A percentile compares a stretch with the other conserved stretches of the same genome.
These are phyloP conservation scores for Porites evermanni DNA, from an alignment of 92 coral and sea anemone species.

Conservation along the genomic window DNA sequence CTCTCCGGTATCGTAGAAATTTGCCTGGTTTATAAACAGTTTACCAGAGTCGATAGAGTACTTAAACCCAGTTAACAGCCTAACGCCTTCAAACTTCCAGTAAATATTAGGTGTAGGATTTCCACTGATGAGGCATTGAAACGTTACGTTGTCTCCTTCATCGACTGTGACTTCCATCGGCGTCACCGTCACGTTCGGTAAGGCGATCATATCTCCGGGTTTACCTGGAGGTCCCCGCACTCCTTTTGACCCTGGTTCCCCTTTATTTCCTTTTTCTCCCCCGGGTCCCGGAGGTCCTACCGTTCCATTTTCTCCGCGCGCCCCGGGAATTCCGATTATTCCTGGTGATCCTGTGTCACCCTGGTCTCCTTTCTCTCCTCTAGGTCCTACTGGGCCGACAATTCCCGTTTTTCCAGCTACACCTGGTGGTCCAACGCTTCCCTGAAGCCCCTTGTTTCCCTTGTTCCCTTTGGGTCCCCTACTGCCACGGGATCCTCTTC, in stretches of 20 bases:
- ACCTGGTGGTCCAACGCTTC: conserved; percentile 5
- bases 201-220: conserved; percentile 3
- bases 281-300: conserved; percentile 17
- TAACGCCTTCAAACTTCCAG: conserved; percentile 16
- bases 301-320: not conserved
- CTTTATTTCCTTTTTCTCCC: conserved; percentile 21
- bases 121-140: conserved; percentile 28
- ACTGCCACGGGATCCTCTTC: conserved; percentile 21
- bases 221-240: conserved; percentile 18
- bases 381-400: conserved; percentile 14
- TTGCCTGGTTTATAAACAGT: not conserved
- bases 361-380: not conserved
- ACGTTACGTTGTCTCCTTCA: conserved; percentile 18
- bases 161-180: not conserved
- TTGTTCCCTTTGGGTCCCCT: conserved; percentile 24
- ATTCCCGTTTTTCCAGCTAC: conserved; percentile 10
- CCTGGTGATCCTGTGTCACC: conserved; percentile 5
- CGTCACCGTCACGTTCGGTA: not conserved
- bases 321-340: conserved; percentile 1
- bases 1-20: conserved; percentile 19
- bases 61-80: conserved; percentile 1
- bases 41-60: not conserved
- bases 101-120: conserved; percentile 2
- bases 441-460: conserved; percentile 9
- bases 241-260: not conserved